Conservation (phyloP, 2,113 vertebrate species). For the Gasterosteus aculeatus region DNA sequence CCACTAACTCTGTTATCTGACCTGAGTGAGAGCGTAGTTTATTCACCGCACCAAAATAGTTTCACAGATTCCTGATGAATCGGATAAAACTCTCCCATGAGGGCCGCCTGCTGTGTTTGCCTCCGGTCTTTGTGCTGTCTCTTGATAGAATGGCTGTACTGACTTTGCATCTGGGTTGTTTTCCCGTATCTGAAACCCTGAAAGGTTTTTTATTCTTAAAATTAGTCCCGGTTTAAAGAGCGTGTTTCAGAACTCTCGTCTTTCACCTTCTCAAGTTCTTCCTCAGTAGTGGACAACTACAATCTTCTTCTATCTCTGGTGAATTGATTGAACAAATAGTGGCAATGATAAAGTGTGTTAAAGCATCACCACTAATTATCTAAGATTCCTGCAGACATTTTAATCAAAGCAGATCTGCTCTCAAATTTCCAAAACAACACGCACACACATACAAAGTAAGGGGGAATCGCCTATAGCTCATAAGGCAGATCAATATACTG, state of each 20-base stretch:
- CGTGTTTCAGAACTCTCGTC: not conserved
- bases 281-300: constrained; percentile 1
- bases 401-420: constrained; percentile 56
- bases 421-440: constrained; percentile 39
- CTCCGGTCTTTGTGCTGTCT: constrained; percentile 28
- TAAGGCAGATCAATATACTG: constrained; percentile 38
- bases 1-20: constrained; percentile 33
- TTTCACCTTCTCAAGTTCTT: not conserved
- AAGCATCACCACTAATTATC: constrained; percentile 40
- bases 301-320: constrained; percentile 39
- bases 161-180: constrained; percentile 16
- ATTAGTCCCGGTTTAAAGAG: constrained; percentile 5
- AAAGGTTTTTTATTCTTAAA: constrained; percentile 27
- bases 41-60: constrained; percentile 42
- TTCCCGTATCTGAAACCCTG: constrained; percentile 18
- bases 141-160: constrained; percentile 27
- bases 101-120: constrained; percentile 46
- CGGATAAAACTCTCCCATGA: constrained; percentile 47
- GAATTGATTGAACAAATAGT: constrained; percentile 59
- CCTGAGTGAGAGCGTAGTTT: constrained; percentile 39
- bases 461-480: constrained; percentile 34
- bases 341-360: constrained; percentile 60
- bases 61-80: constrained; percentile 67
- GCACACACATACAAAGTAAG: not conserved
- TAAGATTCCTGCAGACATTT: constrained; percentile 48